Evolutionary conservation across 2,888 invertebrate genomes (phyloP), one percentile per base, ranked within the genome.

Genomic region (Sialis lutaria): DNA sequence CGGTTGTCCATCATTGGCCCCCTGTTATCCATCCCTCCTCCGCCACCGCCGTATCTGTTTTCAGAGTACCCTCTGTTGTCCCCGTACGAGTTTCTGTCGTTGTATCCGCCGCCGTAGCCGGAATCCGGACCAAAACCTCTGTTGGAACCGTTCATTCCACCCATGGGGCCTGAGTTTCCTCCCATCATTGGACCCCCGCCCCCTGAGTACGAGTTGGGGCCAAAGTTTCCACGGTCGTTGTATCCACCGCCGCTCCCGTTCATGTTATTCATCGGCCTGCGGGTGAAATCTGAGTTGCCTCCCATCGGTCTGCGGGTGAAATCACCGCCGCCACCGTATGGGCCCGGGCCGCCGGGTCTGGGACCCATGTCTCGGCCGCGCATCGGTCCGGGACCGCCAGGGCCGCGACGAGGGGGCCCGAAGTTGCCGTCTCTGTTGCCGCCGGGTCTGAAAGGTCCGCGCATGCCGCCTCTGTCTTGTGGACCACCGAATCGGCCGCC

Each of bases 371-470:
- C 56, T 50, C 48, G 39, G 30, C 40, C 8, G 40, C 12, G 31
- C 4, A 22, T 47, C 13, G 37, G 42, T 6, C 13, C 22, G 31
- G 41, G 33, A 48, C 55, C 55, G 34, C 47, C 41, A 7, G 41
- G 39, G 60, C 64, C 62, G 57, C 62, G 59, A 56, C 65, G 61
- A 55, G 64, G 62, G 53, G 64, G 64, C 54, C 64, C 64, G 50
- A 62, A 63, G 53, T 64, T 62, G 54, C 62, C 62, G 54, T 64
- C 69, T 57, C 68, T 65, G 51, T 67, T 65, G 53, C 69, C 67
- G 22, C 72, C 71, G 41, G 72, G 72, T 49, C 73, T 67, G 69
- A 72, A 70, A 57, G 59, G 69, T 48, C 63, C 71, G 35, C 69
- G 64, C 72, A 76, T 50, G 72, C 76, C 59, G 64, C 68, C 58